phyloP scores from a whole-genome alignment of 1,140 invertebrate species.

The Pteromalus puparum region DNA sequence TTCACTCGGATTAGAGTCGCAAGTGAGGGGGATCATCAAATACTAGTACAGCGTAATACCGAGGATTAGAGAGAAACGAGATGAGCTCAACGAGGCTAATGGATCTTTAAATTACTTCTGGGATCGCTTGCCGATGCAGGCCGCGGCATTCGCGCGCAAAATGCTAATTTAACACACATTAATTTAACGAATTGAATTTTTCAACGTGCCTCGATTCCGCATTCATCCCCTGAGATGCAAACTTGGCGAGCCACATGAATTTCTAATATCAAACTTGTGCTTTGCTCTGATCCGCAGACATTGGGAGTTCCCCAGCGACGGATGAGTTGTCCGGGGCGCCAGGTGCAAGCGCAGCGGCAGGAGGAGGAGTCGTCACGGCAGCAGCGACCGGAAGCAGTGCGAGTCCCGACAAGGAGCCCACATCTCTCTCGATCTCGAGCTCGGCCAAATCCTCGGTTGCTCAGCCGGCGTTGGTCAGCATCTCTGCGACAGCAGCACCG shows the following conservation, averaged over 20 bases:
- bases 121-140: neutral
- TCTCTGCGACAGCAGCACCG: conserved; percentile 48
- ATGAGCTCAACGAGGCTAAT: neutral
- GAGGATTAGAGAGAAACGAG: neutral
- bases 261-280: neutral
- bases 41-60: neutral
- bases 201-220: too few species aligned
- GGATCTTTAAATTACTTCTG: neutral
- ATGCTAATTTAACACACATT: too few species aligned
- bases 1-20: neutral
- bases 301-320: conserved; percentile 71
- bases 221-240: too few species aligned
- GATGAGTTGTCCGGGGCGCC: conserved; percentile 72
- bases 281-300: conserved; percentile 57
- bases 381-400: conserved; percentile 28
- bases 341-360: conserved; percentile 69
- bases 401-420: conserved; percentile 58
- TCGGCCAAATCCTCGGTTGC: conserved; percentile 21
- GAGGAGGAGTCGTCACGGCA: conserved; percentile 54
- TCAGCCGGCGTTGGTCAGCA: conserved; percentile 34
- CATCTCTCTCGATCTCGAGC: neutral
- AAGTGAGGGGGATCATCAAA: neutral
- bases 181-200: too few species aligned
- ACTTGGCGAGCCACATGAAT: neutral
- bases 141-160: neutral